Percentiles rank a stretch among this genome's conserved stretches.
Evolutionary conservation across 2,797 vertebrate species (phyloP).

Genomic region (Etheostoma perlongum): DNA sequence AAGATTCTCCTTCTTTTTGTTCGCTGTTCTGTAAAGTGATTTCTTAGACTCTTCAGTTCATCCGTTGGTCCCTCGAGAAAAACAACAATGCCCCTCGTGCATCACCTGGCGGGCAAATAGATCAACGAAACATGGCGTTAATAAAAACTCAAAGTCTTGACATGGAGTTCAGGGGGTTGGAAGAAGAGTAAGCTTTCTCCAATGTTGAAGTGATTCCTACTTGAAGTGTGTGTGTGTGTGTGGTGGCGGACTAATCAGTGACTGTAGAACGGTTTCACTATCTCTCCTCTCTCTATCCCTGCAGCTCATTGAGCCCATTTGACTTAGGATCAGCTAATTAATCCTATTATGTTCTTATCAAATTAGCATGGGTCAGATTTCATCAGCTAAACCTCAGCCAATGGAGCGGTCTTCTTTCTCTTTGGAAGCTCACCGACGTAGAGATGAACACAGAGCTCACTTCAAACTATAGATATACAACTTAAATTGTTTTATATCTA

Average conservation of each 20-base stretch:
- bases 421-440: conserved; percentile 12
- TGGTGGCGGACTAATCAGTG: conserved; percentile 35
- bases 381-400: conserved; percentile 65
- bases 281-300: conserved; percentile 67
- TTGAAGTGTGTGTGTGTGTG: conserved; percentile 9
- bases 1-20: conserved; percentile 23
- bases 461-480: neutral
- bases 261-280: conserved; percentile 60
- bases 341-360: conserved; percentile 78
- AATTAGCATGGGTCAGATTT: conserved; percentile 74
- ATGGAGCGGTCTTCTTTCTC: conserved; percentile 27
- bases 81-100: neutral
- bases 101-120: conserved; percentile 21
- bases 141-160: conserved; percentile 28
- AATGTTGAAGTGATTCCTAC: conserved; percentile 40
- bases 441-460: conserved; percentile 21
- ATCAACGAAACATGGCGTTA: conserved; percentile 19
- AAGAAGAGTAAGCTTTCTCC: conserved; percentile 14
- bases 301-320: conserved; percentile 74
- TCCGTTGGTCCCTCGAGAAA: conserved; percentile 66
- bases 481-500: no score
- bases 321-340: conserved; percentile 77
- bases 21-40: conserved; percentile 29
- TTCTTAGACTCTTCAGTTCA: conserved; percentile 56
- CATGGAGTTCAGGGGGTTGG: conserved; percentile 8